Percentiles rank a stretch among this genome's conserved stretches.
These are phyloP conservation scores for Chymomyza amoena DNA, from an alignment of 2,888 invertebrate genomes.

Conservation along the genomic window DNA sequence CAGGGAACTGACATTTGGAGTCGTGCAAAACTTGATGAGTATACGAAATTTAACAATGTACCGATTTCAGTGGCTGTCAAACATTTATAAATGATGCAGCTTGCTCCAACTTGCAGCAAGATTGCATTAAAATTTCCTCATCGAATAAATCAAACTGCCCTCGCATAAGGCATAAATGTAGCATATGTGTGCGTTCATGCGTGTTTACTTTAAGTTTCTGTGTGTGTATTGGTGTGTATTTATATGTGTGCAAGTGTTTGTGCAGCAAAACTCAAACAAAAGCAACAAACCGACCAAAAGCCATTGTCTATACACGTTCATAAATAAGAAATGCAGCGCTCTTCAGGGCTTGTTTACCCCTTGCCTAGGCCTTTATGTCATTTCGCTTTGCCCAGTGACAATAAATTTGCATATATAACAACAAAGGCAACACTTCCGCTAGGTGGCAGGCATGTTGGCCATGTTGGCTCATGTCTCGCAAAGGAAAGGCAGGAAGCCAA, in stretches of 20 bases:
- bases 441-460: not conserved
- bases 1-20: too few relatives aligned
- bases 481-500: conserved; percentile 44
- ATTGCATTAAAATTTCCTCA: too few relatives aligned
- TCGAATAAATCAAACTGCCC: not conserved
- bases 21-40: too few relatives aligned
- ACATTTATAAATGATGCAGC: too few relatives aligned
- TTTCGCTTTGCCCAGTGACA: conserved; percentile 46
- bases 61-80: too few relatives aligned
- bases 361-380: not conserved
- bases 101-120: too few relatives aligned
- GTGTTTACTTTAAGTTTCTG: not conserved
- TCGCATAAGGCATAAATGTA: not conserved
- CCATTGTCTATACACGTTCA: conserved; percentile 70
- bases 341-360: conserved; percentile 12
- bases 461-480: not conserved
- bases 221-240: conserved; percentile 12
- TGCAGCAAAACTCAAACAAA: conserved; percentile 32
- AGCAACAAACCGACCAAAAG: conserved; percentile 30
- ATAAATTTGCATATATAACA: conserved; percentile 70
- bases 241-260: conserved; percentile 7
- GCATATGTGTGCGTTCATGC: conserved; percentile 8
- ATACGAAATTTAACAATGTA: too few relatives aligned
- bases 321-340: conserved; percentile 67
- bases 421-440: conserved; percentile 42